Conservation (phyloP, 2,888 invertebrate genomes). For the Bellardia pandia region DNA sequence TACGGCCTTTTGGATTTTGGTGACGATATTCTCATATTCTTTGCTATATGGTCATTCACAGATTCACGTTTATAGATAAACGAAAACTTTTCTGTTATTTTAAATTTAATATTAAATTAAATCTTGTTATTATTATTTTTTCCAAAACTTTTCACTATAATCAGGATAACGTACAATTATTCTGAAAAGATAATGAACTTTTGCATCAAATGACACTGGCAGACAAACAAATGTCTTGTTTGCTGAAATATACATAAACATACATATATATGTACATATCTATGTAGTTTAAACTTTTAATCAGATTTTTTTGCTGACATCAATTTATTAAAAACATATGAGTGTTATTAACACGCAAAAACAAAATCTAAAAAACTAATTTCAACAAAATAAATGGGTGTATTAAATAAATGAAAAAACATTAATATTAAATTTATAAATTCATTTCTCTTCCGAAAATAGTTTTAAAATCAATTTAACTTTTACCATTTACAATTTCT, state of each 20-base stretch:
- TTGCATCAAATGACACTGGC: constrained; percentile 8
- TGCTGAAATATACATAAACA: not conserved
- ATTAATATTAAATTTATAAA: constrained; percentile 13
- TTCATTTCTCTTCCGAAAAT: not conserved
- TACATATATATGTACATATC: not conserved
- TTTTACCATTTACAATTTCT: constrained; percentile 27
- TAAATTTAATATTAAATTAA: constrained; percentile 1
- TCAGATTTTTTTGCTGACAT: constrained; percentile 9
- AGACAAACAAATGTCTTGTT: constrained; percentile 12
- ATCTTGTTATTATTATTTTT: not conserved
- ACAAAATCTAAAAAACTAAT: constrained; percentile 2
- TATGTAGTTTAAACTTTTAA: not conserved
- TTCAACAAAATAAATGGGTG: constrained; percentile 16
- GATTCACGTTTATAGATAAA: too few species aligned
- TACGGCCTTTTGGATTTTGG: too few species aligned
- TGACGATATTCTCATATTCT: not conserved
- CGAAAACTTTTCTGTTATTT: not conserved
- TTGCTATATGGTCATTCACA: not conserved
- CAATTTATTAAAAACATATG: constrained; percentile 2
- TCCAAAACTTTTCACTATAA: not conserved
- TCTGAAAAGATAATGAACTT: not conserved
- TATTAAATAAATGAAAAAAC: not conserved
- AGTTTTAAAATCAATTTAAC: constrained; percentile 56
- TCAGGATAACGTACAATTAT: not conserved
- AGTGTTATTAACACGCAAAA: not conserved